phyloP scores from a whole-genome alignment of 23 tunicate species.

The Ascidia mentula region DNA sequence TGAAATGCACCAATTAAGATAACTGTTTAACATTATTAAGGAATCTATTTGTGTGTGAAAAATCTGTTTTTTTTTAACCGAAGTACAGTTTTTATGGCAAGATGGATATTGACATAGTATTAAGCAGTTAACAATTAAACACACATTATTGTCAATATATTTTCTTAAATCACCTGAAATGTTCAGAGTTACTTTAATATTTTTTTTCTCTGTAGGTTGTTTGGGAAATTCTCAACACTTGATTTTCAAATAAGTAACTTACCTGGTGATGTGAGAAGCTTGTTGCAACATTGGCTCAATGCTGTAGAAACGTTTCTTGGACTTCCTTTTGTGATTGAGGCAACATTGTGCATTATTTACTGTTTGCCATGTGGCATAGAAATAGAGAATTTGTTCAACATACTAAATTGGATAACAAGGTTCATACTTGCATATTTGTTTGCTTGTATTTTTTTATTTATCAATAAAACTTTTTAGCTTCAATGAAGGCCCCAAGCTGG shows the following conservation, averaged over 20 bases:
- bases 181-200: too few relatives aligned
- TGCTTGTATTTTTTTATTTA: too few relatives aligned
- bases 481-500: neutral
- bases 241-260: neutral
- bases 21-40: too few relatives aligned
- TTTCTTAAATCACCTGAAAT: too few relatives aligned
- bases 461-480: neutral
- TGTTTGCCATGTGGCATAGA: neutral
- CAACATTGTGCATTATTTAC: neutral
- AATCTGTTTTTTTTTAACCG: too few relatives aligned
- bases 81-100: too few relatives aligned
- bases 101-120: too few relatives aligned
- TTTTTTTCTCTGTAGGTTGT: neutral
- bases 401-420: neutral
- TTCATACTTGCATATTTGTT: neutral
- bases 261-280: neutral
- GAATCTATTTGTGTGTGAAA: too few relatives aligned
- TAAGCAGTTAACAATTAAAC: too few relatives aligned
- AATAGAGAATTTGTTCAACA: neutral
- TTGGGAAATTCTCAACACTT: neutral
- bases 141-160: too few relatives aligned
- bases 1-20: too few relatives aligned
- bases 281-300: neutral
- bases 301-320: neutral
- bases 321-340: neutral